Base-by-base conservation (phyloP, 2,888 invertebrate species). In the Hydrotaea cyrtoneurina region DNA sequence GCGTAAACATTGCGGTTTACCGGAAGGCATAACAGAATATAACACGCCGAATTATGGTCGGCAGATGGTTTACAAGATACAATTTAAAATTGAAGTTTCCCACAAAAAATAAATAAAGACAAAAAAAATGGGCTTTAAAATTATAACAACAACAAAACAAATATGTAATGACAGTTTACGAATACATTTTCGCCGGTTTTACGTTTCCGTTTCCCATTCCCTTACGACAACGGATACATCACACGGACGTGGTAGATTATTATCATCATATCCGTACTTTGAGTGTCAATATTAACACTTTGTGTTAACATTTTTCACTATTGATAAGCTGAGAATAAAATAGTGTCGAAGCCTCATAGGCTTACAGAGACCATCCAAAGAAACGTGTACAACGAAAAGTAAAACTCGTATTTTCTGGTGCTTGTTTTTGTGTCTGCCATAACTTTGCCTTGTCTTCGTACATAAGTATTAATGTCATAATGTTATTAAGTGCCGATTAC, bases 1-100 rank as follows among this genome's bases (percentile, higher is more conserved):
- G 64, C 23, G 36, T 64, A 64, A 64, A 64, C 64, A 64, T 36
- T 64, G 64, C 64, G 64, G 64, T 36, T 17, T 64, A n/a, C 64
- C 64, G 13, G n/a, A 31, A 31, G 36, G 8, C 64, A 10, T 21
- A 4, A 10, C 17, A 55, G 21, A 4, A 4, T 21, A 21, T 10
- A 55, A 21, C 53, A 55, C 23, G 23, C 2, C 55, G 11, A 23
- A 17, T 2, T 2, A 1, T 55, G 55, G 21, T 17, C 19, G 17
- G 19, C 17, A 53, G 53, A 13, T 21, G 55, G 55, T n/a, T n/a
- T 50, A 36, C 36, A 13, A 50, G 50, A n/a, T 21, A 10, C 0
- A 2, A 21, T 55, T 55, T 55, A 23, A 23, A 55, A 55, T 19
- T 55, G 19, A 55, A 55, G 17, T 55, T 55, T 50, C n/a, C 50